Conservation (phyloP, 2,797 vertebrate genomes). For the Hippopotamyrus pictus region DNA sequence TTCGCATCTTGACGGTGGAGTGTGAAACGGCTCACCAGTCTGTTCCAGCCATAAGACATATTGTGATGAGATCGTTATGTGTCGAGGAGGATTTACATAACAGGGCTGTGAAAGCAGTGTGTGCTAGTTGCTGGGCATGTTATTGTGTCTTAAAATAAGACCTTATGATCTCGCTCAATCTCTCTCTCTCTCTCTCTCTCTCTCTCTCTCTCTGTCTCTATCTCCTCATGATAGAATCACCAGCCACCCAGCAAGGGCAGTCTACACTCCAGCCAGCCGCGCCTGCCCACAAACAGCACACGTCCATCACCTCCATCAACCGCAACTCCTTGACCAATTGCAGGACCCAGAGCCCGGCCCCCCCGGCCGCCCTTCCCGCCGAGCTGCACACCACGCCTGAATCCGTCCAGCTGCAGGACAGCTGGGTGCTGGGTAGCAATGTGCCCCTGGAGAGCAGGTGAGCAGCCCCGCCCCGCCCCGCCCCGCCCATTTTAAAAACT, state of each 20-base stretch:
- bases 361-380: slow-evolving; percentile 88
- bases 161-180: not conserved
- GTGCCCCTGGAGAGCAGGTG: slow-evolving; percentile 98
- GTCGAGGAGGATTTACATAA: slow-evolving; percentile 10
- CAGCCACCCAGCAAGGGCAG: slow-evolving; percentile 79
- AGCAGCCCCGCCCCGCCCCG: slow-evolving; percentile 20
- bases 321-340: slow-evolving; percentile 94
- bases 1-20: not conserved
- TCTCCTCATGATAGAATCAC: slow-evolving; percentile 67
- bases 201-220: slow-evolving; percentile 36
- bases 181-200: not conserved
- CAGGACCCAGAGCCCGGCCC: slow-evolving; percentile 90
- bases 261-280: slow-evolving; percentile 85
- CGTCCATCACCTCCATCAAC: slow-evolving; percentile 93
- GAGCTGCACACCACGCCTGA: slow-evolving; percentile 98
- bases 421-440: slow-evolving; percentile 99
- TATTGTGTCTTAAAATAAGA: not conserved
- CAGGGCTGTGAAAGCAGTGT: not conserved
- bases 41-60: slow-evolving; percentile 7
- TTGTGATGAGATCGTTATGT: slow-evolving; percentile 16
- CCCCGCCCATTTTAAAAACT: not conserved
- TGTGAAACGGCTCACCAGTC: not conserved
- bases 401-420: slow-evolving; percentile 99
- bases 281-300: slow-evolving; percentile 85
- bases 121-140: not conserved